These are phyloP conservation scores for Muscina levida DNA, from an alignment of 2,888 invertebrate genomes.

Conservation along the genomic window DNA sequence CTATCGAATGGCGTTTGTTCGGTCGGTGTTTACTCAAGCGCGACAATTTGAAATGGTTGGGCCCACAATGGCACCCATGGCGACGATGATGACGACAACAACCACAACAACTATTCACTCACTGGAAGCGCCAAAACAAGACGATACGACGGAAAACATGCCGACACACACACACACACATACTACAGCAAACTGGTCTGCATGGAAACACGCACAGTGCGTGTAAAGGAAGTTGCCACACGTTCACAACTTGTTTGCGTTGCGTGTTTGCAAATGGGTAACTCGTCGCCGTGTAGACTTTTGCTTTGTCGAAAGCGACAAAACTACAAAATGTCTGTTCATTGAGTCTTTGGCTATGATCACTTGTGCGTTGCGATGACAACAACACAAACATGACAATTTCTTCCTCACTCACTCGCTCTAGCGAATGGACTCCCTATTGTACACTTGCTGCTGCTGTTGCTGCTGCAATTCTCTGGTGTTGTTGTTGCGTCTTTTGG, in stretches of 20 bases:
- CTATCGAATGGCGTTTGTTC: conserved; percentile 69
- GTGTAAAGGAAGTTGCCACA: conserved; percentile 45
- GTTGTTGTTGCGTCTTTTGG: conserved; percentile 25
- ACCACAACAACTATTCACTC: conserved; percentile 65
- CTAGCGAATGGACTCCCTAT: conserved; percentile 36
- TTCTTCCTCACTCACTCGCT: conserved; percentile 57
- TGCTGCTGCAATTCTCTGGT: conserved; percentile 6
- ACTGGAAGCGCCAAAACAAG: conserved; percentile 63
- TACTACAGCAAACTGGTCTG: conserved; percentile 50
- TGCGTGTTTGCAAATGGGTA: conserved; percentile 2
- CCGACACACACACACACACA: conserved; percentile 49
- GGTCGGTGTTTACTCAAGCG: conserved; percentile 76
- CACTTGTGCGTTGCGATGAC: conserved; percentile 56
- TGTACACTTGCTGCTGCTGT: conserved; percentile 61
- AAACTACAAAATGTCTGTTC: conserved; percentile 48
- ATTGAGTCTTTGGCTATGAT: conserved; percentile 45
- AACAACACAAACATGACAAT: conserved; percentile 53
- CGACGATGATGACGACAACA: conserved; percentile 67
- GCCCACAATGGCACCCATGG: conserved; percentile 71
- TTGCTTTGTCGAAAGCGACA: conserved; percentile 30
- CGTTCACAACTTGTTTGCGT: conserved; percentile 25
- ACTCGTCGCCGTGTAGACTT: conserved; percentile 47
- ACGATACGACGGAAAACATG: conserved; percentile 45
- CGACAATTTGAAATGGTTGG: conserved; percentile 76
- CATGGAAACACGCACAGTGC: conserved; percentile 35